Base-by-base conservation (phyloP, 2,888 invertebrate genomes). In the Augochlorella aurata region DNA sequence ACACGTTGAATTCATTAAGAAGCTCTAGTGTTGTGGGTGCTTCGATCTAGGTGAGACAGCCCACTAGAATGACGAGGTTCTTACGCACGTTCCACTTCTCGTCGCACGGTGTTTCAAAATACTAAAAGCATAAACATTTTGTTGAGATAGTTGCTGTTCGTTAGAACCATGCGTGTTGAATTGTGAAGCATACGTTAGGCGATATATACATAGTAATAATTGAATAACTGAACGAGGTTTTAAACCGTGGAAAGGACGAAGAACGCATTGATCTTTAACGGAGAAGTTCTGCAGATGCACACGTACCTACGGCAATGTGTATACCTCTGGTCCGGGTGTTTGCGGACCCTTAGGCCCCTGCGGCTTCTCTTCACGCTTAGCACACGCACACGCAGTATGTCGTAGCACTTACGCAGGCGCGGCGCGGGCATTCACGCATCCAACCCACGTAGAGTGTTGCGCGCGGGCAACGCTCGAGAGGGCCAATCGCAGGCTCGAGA, bases 351-450 rank as follows among this genome's bases (percentile, higher is more conserved):
- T 38, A 38, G 38, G 86, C 82, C 81, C 82, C 86, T 81, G 77
- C 85, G 83, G 72, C 82, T 81, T 81, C 86, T 86, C 87, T 85
- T 87, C 83, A 77, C 86, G 84, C 80, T 74, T 72, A 79, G 82
- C 85, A 52, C 76, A 84, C 82, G 87, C 79, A 85, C 83, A 78
- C 83, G 79, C 82, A 74, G 61, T 82, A 76, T 78, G 83, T 72
- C 45, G 85, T 83, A 84, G 86, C 82, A 84, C 86, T 85, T 83
- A 77, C 79, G 82, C 79, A 84, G 79, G 83, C 83, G 83, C 83
- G 68, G 63, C 65, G 81, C 88, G 82, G 82, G 82, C 87, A 82
- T 87, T 84, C 83, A 86, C 89, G 81, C 84, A 85, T 82, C 81
- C 84, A 85, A 86, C 87, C 84, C 86, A 88, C 87, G 83, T 87